phyloP scores from a whole-genome alignment of 53 echinoderm and acorn worm genomes.

The Holothuria leucospilota region DNA sequence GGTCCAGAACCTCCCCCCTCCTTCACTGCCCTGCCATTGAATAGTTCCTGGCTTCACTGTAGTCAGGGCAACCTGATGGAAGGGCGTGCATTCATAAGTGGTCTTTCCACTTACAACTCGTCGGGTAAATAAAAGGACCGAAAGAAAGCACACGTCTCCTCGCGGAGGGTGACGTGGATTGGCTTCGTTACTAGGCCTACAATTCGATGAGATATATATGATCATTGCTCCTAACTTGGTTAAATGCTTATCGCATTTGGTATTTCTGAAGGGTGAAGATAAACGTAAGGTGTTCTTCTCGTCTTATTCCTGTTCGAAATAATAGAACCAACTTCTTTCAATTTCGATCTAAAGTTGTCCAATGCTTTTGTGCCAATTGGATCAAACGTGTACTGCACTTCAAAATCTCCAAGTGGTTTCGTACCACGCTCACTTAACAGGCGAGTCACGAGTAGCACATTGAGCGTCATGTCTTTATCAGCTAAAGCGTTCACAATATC shows the following conservation, averaged over 20 bases:
- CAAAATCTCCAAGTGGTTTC: conserved; percentile 85
- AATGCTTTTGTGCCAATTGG: conserved; percentile 66
- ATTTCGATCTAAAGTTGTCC: conserved; percentile 59
- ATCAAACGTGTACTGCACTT: conserved; percentile 84
- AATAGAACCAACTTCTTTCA: conserved; percentile 55
- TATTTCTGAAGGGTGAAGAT: conserved; percentile 85
- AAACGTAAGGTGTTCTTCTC: conserved; percentile 63
- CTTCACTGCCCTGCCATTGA: too few species aligned
- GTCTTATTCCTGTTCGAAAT: conserved; percentile 69
- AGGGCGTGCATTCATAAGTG: too few species aligned
- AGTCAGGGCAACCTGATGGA: too few species aligned
- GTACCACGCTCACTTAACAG: conserved; percentile 96
- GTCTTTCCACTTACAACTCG: too few species aligned
- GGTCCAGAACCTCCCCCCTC: too few species aligned
- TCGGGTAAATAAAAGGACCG: too few species aligned
- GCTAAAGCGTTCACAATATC: conserved; percentile 74
- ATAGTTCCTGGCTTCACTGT: too few species aligned
- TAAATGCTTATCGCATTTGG: conserved; percentile 96
- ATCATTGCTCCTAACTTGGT: too few species aligned
- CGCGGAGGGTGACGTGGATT: too few species aligned
- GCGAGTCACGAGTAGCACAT: conserved; percentile 81
- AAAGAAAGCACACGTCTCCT: too few species aligned
- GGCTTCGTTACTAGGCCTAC: too few species aligned
- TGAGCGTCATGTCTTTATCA: conserved; percentile 76
- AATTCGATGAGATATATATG: too few species aligned